Conservation (phyloP, 2,888 invertebrate species). For the Stenodera caucasica region DNA sequence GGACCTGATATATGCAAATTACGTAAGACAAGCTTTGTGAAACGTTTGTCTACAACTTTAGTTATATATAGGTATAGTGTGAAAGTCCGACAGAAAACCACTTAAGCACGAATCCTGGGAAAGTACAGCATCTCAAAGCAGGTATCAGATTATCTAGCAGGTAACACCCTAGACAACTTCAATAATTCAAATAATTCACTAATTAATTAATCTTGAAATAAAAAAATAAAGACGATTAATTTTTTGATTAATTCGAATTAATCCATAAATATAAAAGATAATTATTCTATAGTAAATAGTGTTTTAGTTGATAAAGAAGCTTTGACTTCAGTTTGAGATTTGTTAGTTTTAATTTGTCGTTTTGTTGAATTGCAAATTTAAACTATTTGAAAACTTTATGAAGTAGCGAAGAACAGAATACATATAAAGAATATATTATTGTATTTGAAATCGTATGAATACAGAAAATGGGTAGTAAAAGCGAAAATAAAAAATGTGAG, state of each 20-base stretch:
- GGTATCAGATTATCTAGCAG: not conserved
- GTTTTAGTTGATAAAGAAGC: too few relatives aligned
- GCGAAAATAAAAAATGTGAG: not conserved
- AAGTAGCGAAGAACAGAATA: too few relatives aligned
- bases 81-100: constrained; percentile 19
- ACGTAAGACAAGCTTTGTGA: not conserved
- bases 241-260: too few relatives aligned
- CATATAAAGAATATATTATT: not conserved
- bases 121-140: not conserved
- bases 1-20: not conserved
- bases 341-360: too few relatives aligned
- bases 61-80: constrained; percentile 20
- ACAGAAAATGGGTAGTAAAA: not conserved
- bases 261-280: too few relatives aligned
- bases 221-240: too few relatives aligned
- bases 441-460: not conserved
- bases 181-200: not conserved
- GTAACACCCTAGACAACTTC: not conserved
- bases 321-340: too few relatives aligned
- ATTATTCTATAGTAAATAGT: too few relatives aligned
- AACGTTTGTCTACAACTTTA: constrained; percentile 16
- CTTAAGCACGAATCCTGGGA: constrained; percentile 18
- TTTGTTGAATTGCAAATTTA: too few relatives aligned
- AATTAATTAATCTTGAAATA: too few relatives aligned
- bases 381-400: too few relatives aligned